Evolutionary conservation across 2,797 vertebrate genomes (phyloP), one percentile per base, ranked within the genome.

Genomic region (Lycodopsis pacificus): DNA sequence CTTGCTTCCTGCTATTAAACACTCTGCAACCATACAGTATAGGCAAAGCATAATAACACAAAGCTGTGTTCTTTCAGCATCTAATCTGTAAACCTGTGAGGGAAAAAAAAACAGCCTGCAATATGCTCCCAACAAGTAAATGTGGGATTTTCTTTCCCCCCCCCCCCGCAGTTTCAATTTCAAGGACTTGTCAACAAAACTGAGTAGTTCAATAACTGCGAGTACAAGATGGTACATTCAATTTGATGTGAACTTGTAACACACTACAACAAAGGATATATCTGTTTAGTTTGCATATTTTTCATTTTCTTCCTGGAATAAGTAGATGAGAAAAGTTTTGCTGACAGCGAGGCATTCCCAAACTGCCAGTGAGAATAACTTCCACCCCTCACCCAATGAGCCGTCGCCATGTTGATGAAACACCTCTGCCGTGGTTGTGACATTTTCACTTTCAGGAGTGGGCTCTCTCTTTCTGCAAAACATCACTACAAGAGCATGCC

Each of bases 341-440:
- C 80, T 83, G 85, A 82, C 76, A 56, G 70, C 22, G 1, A 74
- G 13, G 74, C 49, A 77, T 79, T 73, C 57, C 34, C 40, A 78
- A 83, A 86, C 44, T 51, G 53, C 48, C 22, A 1, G 40, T 53
- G 64, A 79, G 84, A 80, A 83, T 86, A 79, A 88, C 53, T 75
- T 70, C 65, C 51, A 57, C 27, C 20, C 53, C 53, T 72, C 67
- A 66, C 12, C 77, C 86, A 83, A 83, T 77, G 78, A 84, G 67
- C 70, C 65, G 9, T 73, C 70, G 15, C 73, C 62, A 59, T 69
- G 76, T 83, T 88, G 86, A 92, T 90, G 81, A 87, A 91, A 87
- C 81, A 84, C 76, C 76, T 88, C 42, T 9, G 34, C 66, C 14
- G 25, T 51, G 78, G 57, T 77, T 73, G 79, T 80, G 85, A 87